Conservation (phyloP, 2,797 vertebrate genomes). For the Helarctos malayanus region DNA sequence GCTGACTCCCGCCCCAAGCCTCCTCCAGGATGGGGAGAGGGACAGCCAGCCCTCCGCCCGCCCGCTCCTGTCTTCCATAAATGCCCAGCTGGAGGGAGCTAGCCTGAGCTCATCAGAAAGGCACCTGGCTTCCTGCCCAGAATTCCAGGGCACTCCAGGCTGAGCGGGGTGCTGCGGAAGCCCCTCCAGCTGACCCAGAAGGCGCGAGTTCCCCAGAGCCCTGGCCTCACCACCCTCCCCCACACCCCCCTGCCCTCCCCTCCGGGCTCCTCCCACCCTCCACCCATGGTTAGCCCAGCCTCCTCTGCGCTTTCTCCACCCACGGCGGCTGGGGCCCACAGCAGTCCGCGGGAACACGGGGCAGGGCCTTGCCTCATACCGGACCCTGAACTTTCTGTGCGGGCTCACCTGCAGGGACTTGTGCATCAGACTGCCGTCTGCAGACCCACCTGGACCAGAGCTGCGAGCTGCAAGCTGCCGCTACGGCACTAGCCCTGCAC, state of each 20-base stretch:
- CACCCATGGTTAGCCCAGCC: not conserved
- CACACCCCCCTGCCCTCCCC: not conserved
- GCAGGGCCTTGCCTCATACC: not conserved
- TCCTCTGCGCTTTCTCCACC: not conserved
- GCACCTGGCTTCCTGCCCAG: not conserved
- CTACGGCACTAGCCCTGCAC: not conserved
- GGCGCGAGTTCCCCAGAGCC: no score
- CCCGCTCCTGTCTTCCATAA: not conserved
- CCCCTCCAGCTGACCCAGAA: not conserved
- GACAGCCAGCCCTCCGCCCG: fast-evolving
- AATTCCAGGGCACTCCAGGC: not conserved
- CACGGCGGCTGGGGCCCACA: not conserved
- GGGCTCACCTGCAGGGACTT: fast-evolving
- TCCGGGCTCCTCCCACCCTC: not conserved
- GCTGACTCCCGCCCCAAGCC: fast-evolving
- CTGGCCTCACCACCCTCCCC: not conserved
- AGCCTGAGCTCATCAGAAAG: not conserved
- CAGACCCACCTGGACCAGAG: not conserved
- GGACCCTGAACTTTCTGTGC: not conserved
- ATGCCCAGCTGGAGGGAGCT: not conserved
- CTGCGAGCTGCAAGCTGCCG: not conserved
- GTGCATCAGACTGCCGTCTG: not conserved
- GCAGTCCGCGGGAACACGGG: not conserved
- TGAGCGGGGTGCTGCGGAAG: not conserved
- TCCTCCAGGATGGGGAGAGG: not conserved